Conservation (phyloP, 2,113 vertebrate genomes). For the Ptilonorhynchus violaceus region DNA sequence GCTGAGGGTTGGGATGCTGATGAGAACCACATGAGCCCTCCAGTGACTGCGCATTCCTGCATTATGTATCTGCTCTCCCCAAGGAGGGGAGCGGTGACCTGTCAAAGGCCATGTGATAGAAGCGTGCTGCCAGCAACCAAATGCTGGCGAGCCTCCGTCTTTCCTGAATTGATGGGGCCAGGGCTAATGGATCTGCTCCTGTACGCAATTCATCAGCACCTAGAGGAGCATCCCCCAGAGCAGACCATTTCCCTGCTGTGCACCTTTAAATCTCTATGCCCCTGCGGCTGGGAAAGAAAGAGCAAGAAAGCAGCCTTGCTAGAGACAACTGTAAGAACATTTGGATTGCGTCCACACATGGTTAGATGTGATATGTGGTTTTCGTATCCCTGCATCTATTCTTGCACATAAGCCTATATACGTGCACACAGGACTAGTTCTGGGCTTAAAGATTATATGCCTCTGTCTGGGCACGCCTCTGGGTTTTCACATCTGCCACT, state of each 20-base stretch:
- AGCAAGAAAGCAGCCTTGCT: not conserved
- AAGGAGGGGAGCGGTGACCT: constrained; percentile 23
- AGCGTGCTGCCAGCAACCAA: constrained; percentile 33
- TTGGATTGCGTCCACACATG: not conserved
- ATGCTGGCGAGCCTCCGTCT: not conserved
- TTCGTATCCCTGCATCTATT: not conserved
- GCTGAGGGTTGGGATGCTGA: constrained; percentile 51
- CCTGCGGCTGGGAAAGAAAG: not conserved
- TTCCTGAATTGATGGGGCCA: not conserved
- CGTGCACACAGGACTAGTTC: not conserved
- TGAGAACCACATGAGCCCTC: constrained; percentile 73
- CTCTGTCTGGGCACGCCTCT: not conserved
- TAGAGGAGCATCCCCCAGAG: not conserved
- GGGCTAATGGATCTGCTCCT: not conserved
- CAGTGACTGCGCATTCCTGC: constrained; percentile 42
- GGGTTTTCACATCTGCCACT: constrained; percentile 11
- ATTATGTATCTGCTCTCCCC: not conserved
- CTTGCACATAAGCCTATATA: not conserved
- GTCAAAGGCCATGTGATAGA: constrained; percentile 51
- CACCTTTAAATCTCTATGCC: not conserved
- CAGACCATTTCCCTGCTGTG: not conserved
- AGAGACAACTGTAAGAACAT: not conserved
- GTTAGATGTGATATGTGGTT: not conserved
- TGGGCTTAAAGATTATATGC: not conserved
- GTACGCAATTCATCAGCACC: not conserved